phyloP scores from a whole-genome alignment of 2,797 vertebrate species.

The Tolypeutes matacus region DNA sequence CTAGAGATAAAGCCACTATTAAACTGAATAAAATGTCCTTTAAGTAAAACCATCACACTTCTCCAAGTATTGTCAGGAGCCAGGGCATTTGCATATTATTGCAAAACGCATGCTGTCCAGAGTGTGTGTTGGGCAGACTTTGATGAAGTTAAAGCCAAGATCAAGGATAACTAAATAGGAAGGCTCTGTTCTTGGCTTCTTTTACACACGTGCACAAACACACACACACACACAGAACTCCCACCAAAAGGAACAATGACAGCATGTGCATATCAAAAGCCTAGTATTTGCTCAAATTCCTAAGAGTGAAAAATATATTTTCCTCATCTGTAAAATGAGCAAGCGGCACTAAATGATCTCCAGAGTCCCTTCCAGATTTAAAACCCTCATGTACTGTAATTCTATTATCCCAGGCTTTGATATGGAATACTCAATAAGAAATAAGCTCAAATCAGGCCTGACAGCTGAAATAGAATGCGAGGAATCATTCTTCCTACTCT shows the following conservation, averaged over 20 bases:
- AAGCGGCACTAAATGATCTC: constrained; percentile 74
- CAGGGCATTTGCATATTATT: constrained; percentile 33
- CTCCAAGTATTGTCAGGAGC: constrained; percentile 1
- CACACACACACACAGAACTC: not conserved
- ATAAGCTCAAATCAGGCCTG: constrained; percentile 73
- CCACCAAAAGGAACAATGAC: not conserved
- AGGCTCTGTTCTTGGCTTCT: not conserved
- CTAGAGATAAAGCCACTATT: constrained; percentile 46
- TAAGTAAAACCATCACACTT: constrained; percentile 76
- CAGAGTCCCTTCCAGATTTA: constrained; percentile 70
- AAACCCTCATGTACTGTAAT: constrained; percentile 79
- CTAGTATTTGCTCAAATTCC: constrained; percentile 43
- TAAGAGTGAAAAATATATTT: constrained; percentile 66
- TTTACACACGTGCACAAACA: not conserved
- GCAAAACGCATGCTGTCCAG: constrained; percentile 65
- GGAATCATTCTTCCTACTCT: constrained; percentile 62
- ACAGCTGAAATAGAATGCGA: constrained; percentile 69
- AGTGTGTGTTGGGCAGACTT: constrained; percentile 40
- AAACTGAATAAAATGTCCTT: constrained; percentile 70
- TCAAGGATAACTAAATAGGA: constrained; percentile 51
- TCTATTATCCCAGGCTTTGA: constrained; percentile 79
- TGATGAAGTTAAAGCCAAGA: constrained; percentile 67
- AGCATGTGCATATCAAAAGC: constrained; percentile 40
- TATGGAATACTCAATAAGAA: constrained; percentile 78
- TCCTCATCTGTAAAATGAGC: constrained; percentile 68